phyloP scores from a whole-genome alignment of 2,797 vertebrate genomes.

The Mormyrops boulengeri region DNA sequence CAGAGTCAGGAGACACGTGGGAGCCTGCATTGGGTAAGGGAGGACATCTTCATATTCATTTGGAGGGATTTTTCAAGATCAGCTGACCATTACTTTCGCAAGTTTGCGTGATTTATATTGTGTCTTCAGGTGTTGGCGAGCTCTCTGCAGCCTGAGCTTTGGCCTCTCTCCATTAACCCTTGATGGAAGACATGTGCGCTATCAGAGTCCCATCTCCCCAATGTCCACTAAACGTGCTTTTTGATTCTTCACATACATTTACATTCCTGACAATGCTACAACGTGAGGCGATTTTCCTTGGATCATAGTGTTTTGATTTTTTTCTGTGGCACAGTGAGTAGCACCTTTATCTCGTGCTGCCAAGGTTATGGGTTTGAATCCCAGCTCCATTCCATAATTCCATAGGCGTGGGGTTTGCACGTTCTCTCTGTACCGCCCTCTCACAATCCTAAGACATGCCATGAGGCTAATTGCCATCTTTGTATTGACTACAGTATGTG shows the following conservation, averaged over 20 bases:
- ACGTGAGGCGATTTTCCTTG: neutral
- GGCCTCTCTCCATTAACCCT: conserved; percentile 34
- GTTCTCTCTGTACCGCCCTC: too few species aligned
- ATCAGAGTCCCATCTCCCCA: conserved; percentile 35
- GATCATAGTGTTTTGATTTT: neutral
- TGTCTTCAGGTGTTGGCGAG: conserved; percentile 49
- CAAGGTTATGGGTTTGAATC: neutral
- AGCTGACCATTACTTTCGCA: conserved; percentile 56
- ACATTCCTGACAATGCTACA: conserved; percentile 14
- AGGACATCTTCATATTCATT: conserved; percentile 42
- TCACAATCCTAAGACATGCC: too few species aligned
- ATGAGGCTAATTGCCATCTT: too few species aligned
- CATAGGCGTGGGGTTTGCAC: neutral
- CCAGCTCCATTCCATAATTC: neutral
- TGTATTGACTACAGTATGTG: too few species aligned
- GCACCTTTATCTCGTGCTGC: neutral
- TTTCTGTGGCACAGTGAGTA: neutral
- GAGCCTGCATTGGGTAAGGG: neutral
- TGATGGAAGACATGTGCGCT: conserved; percentile 55
- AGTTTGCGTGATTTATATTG: conserved; percentile 43
- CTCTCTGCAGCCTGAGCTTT: conserved; percentile 50
- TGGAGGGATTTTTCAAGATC: conserved; percentile 45
- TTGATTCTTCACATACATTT: conserved; percentile 32
- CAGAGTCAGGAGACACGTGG: conserved; percentile 4
- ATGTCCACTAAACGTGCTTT: conserved; percentile 40